phyloP scores from a whole-genome alignment of 2,888 invertebrate genomes.

The Acleris holmiana region DNA sequence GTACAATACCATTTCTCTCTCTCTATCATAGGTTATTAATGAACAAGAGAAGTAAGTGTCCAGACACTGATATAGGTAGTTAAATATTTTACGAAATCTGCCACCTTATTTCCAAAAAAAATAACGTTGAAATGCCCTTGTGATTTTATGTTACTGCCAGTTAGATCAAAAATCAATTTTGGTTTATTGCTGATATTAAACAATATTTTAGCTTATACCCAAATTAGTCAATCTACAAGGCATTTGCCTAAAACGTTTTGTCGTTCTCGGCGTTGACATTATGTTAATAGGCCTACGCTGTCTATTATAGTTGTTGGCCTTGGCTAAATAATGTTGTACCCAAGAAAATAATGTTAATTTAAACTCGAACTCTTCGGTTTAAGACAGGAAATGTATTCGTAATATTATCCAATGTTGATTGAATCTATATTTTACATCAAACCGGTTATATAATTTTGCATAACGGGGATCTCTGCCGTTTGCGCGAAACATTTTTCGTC shows the following conservation, averaged over 20 bases:
- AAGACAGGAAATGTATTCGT: conserved; percentile 13
- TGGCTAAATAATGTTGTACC: conserved; percentile 41
- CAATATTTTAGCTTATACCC: conserved; percentile 18
- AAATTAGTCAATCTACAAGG: conserved; percentile 22
- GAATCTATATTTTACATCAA: background rate
- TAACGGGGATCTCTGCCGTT: no score
- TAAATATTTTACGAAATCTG: no score
- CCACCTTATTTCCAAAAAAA: no score
- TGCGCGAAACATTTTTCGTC: no score
- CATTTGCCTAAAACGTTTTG: conserved; percentile 25
- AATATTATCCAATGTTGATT: conserved; percentile 1
- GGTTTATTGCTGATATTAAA: conserved; percentile 2
- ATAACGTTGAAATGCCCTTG: no score
- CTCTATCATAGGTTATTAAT: no score
- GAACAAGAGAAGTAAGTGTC: no score
- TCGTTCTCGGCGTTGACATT: conserved; percentile 25
- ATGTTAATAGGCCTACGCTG: conserved; percentile 48
- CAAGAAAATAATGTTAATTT: conserved; percentile 33
- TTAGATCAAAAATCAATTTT: conserved; percentile 2
- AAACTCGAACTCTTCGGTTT: conserved; percentile 14
- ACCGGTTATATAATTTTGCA: no score
- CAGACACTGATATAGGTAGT: no score
- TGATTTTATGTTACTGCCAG: no score
- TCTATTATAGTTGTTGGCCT: conserved; percentile 54
- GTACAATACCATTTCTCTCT: no score